A percentile compares a stretch with the other conserved stretches of the same genome.
These are phyloP conservation scores for Carposina sasakii DNA, from an alignment of 1,140 invertebrate species.

Conservation along the genomic window DNA sequence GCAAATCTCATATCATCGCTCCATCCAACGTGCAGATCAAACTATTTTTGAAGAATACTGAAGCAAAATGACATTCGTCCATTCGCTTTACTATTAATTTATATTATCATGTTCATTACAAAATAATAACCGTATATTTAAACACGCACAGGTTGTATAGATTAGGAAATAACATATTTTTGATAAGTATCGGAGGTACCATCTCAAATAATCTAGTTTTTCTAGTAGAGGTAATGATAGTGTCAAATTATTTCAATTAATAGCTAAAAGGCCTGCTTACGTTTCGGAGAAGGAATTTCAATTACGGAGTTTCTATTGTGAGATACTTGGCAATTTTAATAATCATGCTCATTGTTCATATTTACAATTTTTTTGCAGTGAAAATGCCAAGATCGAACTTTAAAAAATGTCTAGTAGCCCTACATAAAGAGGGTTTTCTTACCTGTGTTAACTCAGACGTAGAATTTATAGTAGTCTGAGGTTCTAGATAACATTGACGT, in stretches of 20 bases:
- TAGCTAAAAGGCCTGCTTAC: too few species aligned
- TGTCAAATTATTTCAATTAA: slow-evolving; percentile 14
- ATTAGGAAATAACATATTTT: slow-evolving; percentile 45
- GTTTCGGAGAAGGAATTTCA: too few species aligned
- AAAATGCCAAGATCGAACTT: too few species aligned
- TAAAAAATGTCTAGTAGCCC: too few species aligned
- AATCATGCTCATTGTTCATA: too few species aligned
- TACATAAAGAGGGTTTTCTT: too few species aligned
- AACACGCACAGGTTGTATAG: slow-evolving; percentile 53
- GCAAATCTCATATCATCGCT: slow-evolving; percentile 56
- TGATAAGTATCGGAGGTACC: slow-evolving; percentile 30
- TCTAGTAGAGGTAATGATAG: not conserved
- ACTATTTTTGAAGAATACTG: not conserved
- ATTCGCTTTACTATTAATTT: slow-evolving; percentile 22
- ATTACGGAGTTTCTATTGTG: too few species aligned
- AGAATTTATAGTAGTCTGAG: too few species aligned
- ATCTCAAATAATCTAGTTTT: not conserved
- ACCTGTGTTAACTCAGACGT: too few species aligned
- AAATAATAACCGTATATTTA: slow-evolving; percentile 23
- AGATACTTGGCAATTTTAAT: too few species aligned
- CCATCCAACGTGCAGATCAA: slow-evolving; percentile 38
- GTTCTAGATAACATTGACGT: too few species aligned
- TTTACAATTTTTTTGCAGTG: too few species aligned
- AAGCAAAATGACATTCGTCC: slow-evolving; percentile 13
- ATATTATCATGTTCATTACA: slow-evolving; percentile 3